Evolutionary conservation across 2,797 vertebrate genomes (phyloP).

Genomic region (Leptatherina wallacei): DNA sequence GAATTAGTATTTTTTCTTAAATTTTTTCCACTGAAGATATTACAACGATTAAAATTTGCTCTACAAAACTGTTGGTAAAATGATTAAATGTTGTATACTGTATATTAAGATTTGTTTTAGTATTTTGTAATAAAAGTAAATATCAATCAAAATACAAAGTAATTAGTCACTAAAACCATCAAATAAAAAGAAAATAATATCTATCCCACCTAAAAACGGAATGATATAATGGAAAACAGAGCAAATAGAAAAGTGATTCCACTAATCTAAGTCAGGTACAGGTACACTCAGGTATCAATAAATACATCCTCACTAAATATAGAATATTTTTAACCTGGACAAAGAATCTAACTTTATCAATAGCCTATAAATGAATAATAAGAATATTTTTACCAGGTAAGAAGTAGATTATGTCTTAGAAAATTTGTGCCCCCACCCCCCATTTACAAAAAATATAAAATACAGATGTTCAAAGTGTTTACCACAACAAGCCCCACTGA

Average conservation of each 20-base stretch:
- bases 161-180: neutral
- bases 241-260: neutral
- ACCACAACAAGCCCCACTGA: conserved; percentile 17
- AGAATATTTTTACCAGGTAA: neutral
- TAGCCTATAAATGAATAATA: neutral
- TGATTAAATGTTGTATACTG: too few species aligned
- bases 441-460: neutral
- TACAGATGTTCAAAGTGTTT: conserved; percentile 21
- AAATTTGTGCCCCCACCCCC: too few species aligned
- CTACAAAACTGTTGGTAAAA: too few species aligned
- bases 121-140: neutral
- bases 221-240: too few species aligned
- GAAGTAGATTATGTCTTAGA: neutral
- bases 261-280: neutral
- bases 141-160: neutral
- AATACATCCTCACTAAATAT: neutral
- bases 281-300: too few species aligned
- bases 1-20: too few species aligned
- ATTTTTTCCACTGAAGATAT: too few species aligned
- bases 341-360: neutral
- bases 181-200: neutral
- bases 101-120: neutral
- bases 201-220: too few species aligned
- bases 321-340: neutral
- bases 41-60: too few species aligned